phyloP scores from a whole-genome alignment of 2,113 vertebrate species.

The Connochaetes taurinus region DNA sequence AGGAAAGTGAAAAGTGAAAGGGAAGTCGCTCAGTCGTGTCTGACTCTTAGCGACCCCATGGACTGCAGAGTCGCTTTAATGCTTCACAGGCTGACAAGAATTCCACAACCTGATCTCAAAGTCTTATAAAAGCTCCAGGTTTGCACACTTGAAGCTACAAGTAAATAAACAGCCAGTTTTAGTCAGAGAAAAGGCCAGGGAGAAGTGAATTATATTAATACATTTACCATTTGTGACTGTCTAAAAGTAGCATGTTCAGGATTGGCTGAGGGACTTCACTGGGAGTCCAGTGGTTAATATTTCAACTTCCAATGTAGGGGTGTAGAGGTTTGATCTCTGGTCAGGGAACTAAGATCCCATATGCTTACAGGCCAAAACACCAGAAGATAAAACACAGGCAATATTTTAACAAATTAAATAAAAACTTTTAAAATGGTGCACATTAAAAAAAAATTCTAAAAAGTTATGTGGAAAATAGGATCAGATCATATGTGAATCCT shows the following conservation, averaged over 20 bases:
- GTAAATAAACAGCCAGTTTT: conserved; percentile 1
- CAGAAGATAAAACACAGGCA: not conserved
- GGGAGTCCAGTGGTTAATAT: not conserved
- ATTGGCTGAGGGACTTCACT: not conserved
- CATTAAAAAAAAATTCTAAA: not conserved
- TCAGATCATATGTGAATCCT: not conserved
- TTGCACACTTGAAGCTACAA: conserved; percentile 21
- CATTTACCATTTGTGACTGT: not conserved
- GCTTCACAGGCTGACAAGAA: not conserved
- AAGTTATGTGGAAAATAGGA: not conserved
- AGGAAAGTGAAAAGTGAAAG: too few species aligned
- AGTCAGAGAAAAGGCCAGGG: not conserved
- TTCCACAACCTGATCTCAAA: not conserved
- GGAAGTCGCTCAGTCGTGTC: too few species aligned
- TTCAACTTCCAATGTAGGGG: not conserved
- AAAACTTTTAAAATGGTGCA: not conserved
- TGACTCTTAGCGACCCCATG: fast-evolving
- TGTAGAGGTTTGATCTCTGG: not conserved
- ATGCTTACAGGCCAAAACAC: not conserved
- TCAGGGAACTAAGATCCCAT: not conserved
- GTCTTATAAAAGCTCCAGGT: not conserved
- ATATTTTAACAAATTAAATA: not conserved
- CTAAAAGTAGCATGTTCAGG: not conserved
- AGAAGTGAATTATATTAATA: not conserved
- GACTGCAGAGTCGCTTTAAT: not conserved